phyloP scores from a whole-genome alignment of 2,797 vertebrate species.

The Vireo griseus region DNA sequence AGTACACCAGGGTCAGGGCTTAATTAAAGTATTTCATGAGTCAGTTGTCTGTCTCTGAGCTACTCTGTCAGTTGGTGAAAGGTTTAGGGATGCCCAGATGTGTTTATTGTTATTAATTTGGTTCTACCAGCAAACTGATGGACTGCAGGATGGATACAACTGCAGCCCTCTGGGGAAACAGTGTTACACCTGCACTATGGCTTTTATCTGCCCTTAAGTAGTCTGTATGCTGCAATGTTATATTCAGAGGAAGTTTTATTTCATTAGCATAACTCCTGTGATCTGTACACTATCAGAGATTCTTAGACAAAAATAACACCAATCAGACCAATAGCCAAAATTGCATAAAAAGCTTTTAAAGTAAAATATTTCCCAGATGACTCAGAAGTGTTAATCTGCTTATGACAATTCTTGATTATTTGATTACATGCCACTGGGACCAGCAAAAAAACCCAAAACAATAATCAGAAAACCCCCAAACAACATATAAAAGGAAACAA shows the following conservation, averaged over 20 bases:
- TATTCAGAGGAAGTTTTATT: background rate
- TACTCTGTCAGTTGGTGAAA: background rate
- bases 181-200: background rate
- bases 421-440: slow-evolving; percentile 72
- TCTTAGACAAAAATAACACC: slow-evolving; percentile 14
- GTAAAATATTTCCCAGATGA: slow-evolving; percentile 61
- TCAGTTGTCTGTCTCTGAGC: background rate
- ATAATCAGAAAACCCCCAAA: background rate
- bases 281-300: background rate
- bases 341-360: slow-evolving; percentile 29
- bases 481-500: background rate
- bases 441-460: background rate
- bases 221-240: background rate
- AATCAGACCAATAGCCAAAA: slow-evolving; percentile 9
- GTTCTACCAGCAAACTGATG: background rate
- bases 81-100: background rate
- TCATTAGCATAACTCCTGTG: background rate
- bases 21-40: background rate
- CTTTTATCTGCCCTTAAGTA: background rate
- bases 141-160: background rate
- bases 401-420: slow-evolving; percentile 72
- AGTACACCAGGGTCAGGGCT: background rate
- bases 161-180: background rate
- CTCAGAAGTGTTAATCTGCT: slow-evolving; percentile 70
- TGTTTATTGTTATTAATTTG: background rate